Conservation (phyloP, 2,797 vertebrate genomes). For the Paratrypauchen microcephalus region DNA sequence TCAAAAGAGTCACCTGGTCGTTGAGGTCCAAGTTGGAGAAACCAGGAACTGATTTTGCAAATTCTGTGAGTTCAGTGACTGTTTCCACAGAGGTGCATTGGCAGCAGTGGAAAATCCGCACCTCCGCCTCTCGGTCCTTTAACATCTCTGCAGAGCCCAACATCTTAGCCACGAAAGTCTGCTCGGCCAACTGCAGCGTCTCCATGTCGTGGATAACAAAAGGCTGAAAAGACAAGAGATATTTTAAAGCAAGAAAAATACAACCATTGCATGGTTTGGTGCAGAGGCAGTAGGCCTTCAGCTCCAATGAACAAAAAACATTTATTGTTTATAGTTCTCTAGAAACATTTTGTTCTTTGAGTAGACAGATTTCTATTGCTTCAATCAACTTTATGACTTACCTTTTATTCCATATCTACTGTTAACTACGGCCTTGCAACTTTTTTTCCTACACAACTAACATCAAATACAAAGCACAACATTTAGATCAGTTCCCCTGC, state of each 20-base stretch:
- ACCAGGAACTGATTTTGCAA: constrained; percentile 94
- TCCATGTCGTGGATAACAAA: constrained; percentile 98
- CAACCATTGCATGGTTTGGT: neutral
- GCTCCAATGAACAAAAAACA: neutral
- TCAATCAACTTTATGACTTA: too few relatives aligned
- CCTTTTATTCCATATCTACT: too few relatives aligned
- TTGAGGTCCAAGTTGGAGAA: constrained; percentile 90
- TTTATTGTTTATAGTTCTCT: too few relatives aligned
- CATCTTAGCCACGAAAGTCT: constrained; percentile 88
- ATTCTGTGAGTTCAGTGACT: constrained; percentile 93
- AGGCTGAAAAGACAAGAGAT: constrained; percentile 69
- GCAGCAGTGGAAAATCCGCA: constrained; percentile 94
- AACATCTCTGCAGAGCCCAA: constrained; percentile 77
- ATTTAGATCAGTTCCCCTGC: too few relatives aligned
- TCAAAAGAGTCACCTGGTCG: constrained; percentile 93
- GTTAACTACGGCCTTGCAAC: too few relatives aligned
- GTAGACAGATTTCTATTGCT: too few relatives aligned
- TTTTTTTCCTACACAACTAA: too few relatives aligned
- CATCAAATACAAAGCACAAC: too few relatives aligned
- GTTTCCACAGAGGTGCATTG: constrained; percentile 93
- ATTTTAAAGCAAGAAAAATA: neutral
- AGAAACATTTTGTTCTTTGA: too few relatives aligned
- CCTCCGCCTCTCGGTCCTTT: constrained; percentile 89
- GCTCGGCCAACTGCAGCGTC: constrained; percentile 91
- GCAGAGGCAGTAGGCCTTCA: neutral